A percentile compares a stretch with the other conserved stretches of the same genome.
Evolutionary conservation across 2,797 vertebrate genomes (phyloP).

Genomic region (Ispidina lecontei): DNA sequence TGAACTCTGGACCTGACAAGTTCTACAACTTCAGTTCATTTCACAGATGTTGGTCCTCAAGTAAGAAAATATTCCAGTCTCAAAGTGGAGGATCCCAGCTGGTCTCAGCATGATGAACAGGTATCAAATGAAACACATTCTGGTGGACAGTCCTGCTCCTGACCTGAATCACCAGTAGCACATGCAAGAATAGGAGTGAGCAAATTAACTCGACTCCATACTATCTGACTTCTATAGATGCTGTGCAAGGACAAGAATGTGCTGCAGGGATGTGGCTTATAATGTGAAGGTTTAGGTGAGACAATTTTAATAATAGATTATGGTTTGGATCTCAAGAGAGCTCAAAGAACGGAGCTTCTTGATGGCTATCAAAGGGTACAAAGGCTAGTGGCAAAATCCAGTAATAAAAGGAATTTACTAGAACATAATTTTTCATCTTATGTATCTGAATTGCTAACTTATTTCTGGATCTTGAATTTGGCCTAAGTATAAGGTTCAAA

Average conservation of each 20-base stretch:
- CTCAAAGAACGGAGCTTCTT: neutral
- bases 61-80: neutral
- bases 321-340: neutral
- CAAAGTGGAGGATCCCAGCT: neutral
- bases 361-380: neutral
- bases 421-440: neutral
- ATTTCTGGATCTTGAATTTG: neutral
- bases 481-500: neutral
- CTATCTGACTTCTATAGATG: neutral
- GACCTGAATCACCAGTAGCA: neutral
- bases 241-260: neutral
- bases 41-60: neutral
- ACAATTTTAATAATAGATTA: neutral
- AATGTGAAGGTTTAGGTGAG: neutral
- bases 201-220: neutral
- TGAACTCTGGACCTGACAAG: neutral
- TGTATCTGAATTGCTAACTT: neutral
- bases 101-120: neutral
- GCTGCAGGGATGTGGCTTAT: neutral
- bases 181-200: neutral
- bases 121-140: neutral
- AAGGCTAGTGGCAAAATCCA: neutral
- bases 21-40: neutral
- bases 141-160: neutral
- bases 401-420: neutral